phyloP scores from a whole-genome alignment of 2,113 vertebrate species.

The Campylomormyrus numenius region DNA sequence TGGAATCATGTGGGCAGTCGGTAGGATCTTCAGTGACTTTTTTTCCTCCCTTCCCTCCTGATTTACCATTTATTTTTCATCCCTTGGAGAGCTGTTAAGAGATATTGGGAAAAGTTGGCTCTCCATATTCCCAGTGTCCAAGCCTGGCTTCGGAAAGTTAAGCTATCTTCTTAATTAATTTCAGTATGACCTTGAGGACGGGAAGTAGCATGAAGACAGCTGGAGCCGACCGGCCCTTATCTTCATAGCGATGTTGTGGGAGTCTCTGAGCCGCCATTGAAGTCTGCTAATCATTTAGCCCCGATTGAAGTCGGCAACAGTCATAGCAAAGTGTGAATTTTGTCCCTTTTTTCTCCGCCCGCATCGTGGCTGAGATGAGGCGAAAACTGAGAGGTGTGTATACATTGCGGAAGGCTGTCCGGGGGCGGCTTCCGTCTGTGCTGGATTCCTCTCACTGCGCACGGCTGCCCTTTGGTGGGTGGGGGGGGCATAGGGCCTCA shows the following conservation, averaged over 20 bases:
- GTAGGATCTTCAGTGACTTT: background rate
- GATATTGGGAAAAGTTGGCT: background rate
- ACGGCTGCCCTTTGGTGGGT: background rate
- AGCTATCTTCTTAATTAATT: constrained; percentile 6
- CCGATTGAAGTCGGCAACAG: background rate
- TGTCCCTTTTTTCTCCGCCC: background rate
- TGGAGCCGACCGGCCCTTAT: constrained; percentile 36
- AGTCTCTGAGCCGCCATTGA: background rate
- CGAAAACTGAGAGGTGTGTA: background rate
- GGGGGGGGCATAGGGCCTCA: background rate
- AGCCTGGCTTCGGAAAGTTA: background rate
- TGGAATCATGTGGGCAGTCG: background rate
- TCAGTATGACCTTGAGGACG: constrained; percentile 40
- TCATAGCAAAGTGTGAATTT: background rate
- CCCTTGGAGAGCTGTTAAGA: background rate
- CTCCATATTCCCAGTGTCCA: background rate
- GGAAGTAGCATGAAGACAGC: constrained; percentile 38
- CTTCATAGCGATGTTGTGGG: constrained; percentile 21
- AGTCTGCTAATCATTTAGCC: constrained; percentile 7
- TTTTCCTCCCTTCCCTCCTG: background rate
- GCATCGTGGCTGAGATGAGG: background rate
- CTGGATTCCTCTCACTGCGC: background rate
- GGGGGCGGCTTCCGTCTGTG: background rate
- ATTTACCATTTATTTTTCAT: background rate
- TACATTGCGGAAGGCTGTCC: too few species aligned